Conservation (phyloP, 2,797 vertebrate species). For the Mastacembelus armatus region DNA sequence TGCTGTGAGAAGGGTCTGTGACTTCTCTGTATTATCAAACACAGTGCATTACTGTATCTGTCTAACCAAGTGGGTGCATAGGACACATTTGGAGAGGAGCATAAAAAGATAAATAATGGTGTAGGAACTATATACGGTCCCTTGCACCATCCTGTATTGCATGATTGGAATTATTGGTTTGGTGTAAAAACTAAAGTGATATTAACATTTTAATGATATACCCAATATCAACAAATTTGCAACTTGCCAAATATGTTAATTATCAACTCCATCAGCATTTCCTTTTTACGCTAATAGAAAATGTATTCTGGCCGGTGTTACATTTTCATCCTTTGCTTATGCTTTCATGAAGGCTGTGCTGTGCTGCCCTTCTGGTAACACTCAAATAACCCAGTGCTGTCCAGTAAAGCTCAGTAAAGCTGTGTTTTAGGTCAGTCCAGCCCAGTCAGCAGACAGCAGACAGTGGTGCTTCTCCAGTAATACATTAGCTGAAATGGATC, state of each 20-base stretch:
- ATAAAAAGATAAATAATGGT: background rate
- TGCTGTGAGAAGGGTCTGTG: too few species aligned
- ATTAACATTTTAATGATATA: background rate
- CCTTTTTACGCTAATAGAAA: background rate
- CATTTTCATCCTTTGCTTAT: background rate
- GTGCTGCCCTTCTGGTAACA: slow-evolving; percentile 20
- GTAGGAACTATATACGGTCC: too few species aligned
- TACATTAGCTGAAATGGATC: slow-evolving; percentile 76
- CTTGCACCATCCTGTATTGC: background rate
- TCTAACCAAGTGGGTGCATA: too few species aligned
- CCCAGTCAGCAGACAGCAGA: slow-evolving; percentile 69
- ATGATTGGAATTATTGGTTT: background rate
- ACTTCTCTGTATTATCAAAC: background rate
- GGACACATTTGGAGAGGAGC: too few species aligned
- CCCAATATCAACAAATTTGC: background rate
- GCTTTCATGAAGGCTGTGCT: slow-evolving; percentile 1
- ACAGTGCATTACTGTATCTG: background rate
- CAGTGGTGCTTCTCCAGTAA: slow-evolving; percentile 62
- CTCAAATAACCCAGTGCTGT: slow-evolving; percentile 21
- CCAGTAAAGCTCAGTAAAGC: slow-evolving; percentile 48
- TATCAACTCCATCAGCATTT: too few species aligned
- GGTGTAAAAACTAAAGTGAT: too few species aligned
- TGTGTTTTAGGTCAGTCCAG: slow-evolving; percentile 51
- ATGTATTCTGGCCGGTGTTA: background rate
- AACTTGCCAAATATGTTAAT: background rate